Evolutionary conservation across 2,888 invertebrate species (phyloP).

Genomic region (Hydrotaea cyrtoneurina): DNA sequence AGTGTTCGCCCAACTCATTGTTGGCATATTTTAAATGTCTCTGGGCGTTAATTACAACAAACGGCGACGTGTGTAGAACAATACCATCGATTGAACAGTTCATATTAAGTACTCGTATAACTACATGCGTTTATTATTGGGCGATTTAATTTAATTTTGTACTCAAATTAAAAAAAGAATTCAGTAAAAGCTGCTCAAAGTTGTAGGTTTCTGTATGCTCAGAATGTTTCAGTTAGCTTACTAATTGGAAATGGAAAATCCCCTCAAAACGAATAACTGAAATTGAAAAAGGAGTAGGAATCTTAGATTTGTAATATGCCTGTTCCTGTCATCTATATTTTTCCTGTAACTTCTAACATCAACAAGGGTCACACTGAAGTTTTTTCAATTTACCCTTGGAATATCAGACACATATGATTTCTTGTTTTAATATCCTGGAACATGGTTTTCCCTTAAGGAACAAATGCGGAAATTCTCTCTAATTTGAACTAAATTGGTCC

Average conservation of each 20-base stretch:
- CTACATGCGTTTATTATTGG: background rate
- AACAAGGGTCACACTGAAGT: no score
- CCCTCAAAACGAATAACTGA: no score
- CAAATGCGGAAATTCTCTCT: no score
- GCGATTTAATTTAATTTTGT: conserved; percentile 18
- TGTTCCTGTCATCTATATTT: no score
- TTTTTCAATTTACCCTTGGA: no score
- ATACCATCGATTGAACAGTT: background rate
- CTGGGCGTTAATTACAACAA: conserved; percentile 60
- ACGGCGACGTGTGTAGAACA: background rate
- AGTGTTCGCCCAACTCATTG: background rate
- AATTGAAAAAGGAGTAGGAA: no score
- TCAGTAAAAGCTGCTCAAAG: conserved; percentile 3
- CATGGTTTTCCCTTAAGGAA: no score
- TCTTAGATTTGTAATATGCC: no score
- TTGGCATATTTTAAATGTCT: conserved; percentile 45
- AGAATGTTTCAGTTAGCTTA: conserved; percentile 8
- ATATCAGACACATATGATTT: no score
- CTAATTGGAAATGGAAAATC: background rate
- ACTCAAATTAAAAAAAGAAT: background rate
- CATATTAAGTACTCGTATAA: background rate
- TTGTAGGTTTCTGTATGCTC: background rate
- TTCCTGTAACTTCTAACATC: no score
- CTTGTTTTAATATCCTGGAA: no score
- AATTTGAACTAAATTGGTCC: no score